These are phyloP conservation scores for Bufo gargarizans DNA, from an alignment of 2,113 vertebrate genomes.

Conservation along the genomic window DNA sequence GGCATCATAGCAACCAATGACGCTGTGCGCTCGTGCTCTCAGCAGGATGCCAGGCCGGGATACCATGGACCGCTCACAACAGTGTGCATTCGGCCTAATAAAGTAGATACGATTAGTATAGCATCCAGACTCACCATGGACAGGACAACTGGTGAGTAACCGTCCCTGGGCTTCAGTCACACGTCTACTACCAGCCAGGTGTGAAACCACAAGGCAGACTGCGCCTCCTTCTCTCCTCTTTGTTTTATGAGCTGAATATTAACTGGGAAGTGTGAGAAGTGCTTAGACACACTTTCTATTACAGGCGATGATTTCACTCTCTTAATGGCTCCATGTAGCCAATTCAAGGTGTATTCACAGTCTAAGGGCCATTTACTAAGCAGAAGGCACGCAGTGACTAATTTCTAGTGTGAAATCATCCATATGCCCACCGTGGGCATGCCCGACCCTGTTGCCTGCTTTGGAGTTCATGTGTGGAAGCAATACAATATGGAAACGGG, in stretches of 20 bases:
- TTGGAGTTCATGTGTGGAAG: not conserved
- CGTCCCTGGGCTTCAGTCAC: constrained; percentile 24
- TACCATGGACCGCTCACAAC: too few species aligned
- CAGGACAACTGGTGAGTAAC: constrained; percentile 45
- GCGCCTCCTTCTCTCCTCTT: not conserved
- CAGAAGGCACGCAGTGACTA: not conserved
- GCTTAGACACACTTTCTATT: constrained; percentile 8
- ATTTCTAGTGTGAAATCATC: not conserved
- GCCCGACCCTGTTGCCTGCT: not conserved
- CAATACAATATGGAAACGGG: too few species aligned
- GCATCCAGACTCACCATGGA: constrained; percentile 25
- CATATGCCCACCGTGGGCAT: not conserved
- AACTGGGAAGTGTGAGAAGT: not conserved
- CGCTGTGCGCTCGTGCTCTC: too few species aligned
- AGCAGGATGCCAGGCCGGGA: too few species aligned
- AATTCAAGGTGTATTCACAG: not conserved
- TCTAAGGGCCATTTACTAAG: not conserved
- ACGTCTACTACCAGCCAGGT: constrained; percentile 13
- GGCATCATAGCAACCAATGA: too few species aligned
- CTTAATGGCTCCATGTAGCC: not conserved
- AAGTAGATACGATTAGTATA: constrained; percentile 50
- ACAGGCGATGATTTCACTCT: not conserved
- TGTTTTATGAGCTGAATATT: constrained; percentile 22
- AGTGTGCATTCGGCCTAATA: constrained; percentile 29
- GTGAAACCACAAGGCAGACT: not conserved